These are phyloP conservation scores for Torymus auratus DNA, from an alignment of 2,888 invertebrate species.

Conservation along the genomic window DNA sequence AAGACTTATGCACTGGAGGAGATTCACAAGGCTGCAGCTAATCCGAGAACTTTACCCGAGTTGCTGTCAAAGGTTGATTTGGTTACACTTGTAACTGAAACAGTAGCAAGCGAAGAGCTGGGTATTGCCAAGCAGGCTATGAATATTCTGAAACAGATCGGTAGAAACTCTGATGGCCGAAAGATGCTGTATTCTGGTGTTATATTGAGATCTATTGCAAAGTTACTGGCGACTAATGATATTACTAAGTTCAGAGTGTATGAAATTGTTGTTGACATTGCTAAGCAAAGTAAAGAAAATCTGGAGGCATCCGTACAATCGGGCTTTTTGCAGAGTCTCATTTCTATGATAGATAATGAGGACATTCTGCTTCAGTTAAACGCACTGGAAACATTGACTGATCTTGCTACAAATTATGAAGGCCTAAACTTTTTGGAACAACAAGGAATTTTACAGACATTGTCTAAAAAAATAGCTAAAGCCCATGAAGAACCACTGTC, in stretches of 20 bases:
- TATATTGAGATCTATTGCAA: slow-evolving; percentile 79
- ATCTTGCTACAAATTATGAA: slow-evolving; percentile 83
- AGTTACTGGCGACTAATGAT: slow-evolving; percentile 80
- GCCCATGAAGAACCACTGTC: slow-evolving; percentile 82
- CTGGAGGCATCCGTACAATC: slow-evolving; percentile 80
- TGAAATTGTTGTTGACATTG: slow-evolving; percentile 84
- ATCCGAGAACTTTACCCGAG: slow-evolving; percentile 71
- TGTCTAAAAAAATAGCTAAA: slow-evolving; percentile 81
- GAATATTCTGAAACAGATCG: slow-evolving; percentile 78
- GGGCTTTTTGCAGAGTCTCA: slow-evolving; percentile 83
- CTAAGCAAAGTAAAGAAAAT: slow-evolving; percentile 80
- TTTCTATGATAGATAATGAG: slow-evolving; percentile 82
- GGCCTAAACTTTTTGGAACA: slow-evolving; percentile 86
- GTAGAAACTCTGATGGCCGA: slow-evolving; percentile 76
- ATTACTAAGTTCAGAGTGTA: slow-evolving; percentile 83
- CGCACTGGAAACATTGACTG: slow-evolving; percentile 86
- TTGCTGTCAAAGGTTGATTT: slow-evolving; percentile 78
- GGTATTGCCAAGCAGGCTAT: slow-evolving; percentile 81
- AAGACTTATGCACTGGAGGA: slow-evolving; percentile 66
- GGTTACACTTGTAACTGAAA: slow-evolving; percentile 79
- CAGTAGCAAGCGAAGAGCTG: slow-evolving; percentile 80
- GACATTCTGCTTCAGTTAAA: slow-evolving; percentile 90
- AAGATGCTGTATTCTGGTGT: slow-evolving; percentile 79
- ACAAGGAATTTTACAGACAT: slow-evolving; percentile 81
- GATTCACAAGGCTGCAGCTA: slow-evolving; percentile 60